Percentiles rank a stretch among this genome's conserved stretches.
Conservation (phyloP, 2,888 invertebrate species). For the Priocnemis perturbator region DNA sequence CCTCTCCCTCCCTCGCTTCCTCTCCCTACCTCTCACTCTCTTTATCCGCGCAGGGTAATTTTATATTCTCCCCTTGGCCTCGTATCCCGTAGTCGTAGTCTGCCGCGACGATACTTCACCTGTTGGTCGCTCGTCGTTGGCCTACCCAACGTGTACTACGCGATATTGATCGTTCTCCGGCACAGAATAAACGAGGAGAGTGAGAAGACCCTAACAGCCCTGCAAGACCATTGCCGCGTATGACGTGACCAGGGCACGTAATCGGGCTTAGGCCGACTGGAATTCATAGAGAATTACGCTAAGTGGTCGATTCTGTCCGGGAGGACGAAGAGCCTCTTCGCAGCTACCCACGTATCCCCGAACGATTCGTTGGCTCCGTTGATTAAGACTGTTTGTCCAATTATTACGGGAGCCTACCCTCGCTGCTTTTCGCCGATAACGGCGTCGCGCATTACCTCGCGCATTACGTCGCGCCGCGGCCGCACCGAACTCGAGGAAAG, state of each 20-base stretch:
- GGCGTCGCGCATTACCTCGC: no score
- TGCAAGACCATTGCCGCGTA: constrained; percentile 37
- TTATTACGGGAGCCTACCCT: no score
- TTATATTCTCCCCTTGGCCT: constrained; percentile 56
- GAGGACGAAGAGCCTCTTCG: constrained; percentile 21
- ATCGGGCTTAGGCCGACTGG: constrained; percentile 34
- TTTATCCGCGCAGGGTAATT: constrained; percentile 6
- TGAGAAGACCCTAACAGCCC: constrained; percentile 8
- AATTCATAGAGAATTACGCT: constrained; percentile 42
- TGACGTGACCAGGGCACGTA: constrained; percentile 48
- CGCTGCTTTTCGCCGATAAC: no score
- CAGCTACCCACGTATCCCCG: neutral
- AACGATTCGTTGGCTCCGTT: no score
- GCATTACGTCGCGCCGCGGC: no score
- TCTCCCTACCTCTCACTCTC: no score
- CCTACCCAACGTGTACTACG: constrained; percentile 17
- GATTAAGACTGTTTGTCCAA: no score
- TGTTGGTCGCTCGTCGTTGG: constrained; percentile 48
- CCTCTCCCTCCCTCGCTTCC: no score
- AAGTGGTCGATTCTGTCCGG: constrained; percentile 1
- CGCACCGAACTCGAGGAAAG: no score
- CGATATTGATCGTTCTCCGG: constrained; percentile 9
- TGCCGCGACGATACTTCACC: constrained; percentile 52
- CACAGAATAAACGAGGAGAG: constrained; percentile 12
- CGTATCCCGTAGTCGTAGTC: constrained; percentile 35